phyloP scores from a whole-genome alignment of 2,888 invertebrate species.

The Dicycla oo region DNA sequence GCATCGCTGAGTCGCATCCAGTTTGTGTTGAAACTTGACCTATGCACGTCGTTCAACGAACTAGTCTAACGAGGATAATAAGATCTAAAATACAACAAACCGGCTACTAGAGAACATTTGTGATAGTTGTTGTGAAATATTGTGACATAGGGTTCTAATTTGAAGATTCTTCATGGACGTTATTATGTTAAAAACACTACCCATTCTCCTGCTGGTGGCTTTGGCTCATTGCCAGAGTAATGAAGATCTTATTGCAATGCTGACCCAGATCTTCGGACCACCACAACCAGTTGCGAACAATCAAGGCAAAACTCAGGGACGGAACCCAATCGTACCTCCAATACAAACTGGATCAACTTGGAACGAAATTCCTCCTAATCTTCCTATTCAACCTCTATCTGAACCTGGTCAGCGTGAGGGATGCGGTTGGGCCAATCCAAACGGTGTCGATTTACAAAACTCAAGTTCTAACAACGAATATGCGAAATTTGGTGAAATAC shows the following conservation, averaged over 20 bases:
- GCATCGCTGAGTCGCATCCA: conserved; percentile 4
- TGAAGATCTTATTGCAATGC: conserved; percentile 75
- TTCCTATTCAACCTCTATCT: conserved; percentile 65
- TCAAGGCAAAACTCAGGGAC: no score
- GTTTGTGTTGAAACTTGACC: conserved; percentile 13
- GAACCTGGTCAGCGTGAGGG: conserved; percentile 73
- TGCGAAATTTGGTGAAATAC: conserved; percentile 94
- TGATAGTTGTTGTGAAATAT: conserved; percentile 15
- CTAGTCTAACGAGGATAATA: conserved; percentile 32
- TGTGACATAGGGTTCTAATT: conserved; percentile 12
- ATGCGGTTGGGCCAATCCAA: conserved; percentile 93
- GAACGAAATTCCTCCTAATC: conserved; percentile 66
- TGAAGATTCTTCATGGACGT: neutral
- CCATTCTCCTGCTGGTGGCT: conserved; percentile 67
- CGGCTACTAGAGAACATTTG: neutral
- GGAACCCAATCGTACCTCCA: conserved; percentile 18
- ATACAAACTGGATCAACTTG: neutral
- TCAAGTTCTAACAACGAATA: conserved; percentile 91
- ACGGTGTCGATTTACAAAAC: conserved; percentile 93
- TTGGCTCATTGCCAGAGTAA: conserved; percentile 64
- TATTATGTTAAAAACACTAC: conserved; percentile 69
- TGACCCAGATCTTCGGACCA: conserved; percentile 44
- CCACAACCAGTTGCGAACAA: conserved; percentile 3
- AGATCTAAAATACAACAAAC: neutral
- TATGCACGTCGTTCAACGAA: neutral